A percentile compares a stretch with the other conserved stretches of the same genome.
Evolutionary conservation across 2,888 invertebrate genomes (phyloP).

Genomic region (Sminthurides aquaticus): DNA sequence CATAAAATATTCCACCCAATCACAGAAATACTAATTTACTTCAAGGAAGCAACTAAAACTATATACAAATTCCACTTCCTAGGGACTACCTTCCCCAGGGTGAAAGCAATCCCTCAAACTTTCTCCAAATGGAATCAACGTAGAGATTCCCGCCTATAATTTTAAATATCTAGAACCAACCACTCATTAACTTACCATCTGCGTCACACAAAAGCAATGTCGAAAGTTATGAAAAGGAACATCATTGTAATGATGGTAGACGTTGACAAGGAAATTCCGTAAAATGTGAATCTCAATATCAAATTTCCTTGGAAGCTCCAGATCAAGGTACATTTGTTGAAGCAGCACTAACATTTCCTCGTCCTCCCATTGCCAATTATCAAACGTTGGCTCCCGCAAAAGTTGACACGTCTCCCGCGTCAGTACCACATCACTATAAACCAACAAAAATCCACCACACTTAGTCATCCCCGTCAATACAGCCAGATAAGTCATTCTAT

Average conservation of each 20-base stretch:
- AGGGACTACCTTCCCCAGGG: no score
- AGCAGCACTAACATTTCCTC: constrained; percentile 62
- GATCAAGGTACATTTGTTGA: constrained; percentile 73
- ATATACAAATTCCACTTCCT: no score
- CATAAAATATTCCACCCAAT: no score
- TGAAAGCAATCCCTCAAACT: no score
- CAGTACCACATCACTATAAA: constrained; percentile 57
- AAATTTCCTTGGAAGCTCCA: constrained; percentile 66
- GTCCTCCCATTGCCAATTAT: constrained; percentile 75
- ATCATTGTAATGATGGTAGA: constrained; percentile 74
- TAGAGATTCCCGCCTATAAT: no score
- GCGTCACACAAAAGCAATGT: constrained; percentile 78
- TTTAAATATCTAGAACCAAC: no score
- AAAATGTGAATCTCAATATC: constrained; percentile 63
- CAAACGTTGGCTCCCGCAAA: constrained; percentile 64
- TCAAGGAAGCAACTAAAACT: no score
- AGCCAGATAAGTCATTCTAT: no score
- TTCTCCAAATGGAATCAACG: no score
- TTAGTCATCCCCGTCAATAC: background rate
- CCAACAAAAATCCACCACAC: background rate
- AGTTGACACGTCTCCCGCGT: constrained; percentile 58
- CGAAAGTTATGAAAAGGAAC: constrained; percentile 82
- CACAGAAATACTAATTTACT: no score
- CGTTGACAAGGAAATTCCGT: constrained; percentile 65
- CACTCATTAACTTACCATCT: constrained; percentile 62